Evolutionary conservation across 2,113 vertebrate genomes (phyloP), one percentile per base, ranked within the genome.

Genomic region (Pterophyllum scalare): DNA sequence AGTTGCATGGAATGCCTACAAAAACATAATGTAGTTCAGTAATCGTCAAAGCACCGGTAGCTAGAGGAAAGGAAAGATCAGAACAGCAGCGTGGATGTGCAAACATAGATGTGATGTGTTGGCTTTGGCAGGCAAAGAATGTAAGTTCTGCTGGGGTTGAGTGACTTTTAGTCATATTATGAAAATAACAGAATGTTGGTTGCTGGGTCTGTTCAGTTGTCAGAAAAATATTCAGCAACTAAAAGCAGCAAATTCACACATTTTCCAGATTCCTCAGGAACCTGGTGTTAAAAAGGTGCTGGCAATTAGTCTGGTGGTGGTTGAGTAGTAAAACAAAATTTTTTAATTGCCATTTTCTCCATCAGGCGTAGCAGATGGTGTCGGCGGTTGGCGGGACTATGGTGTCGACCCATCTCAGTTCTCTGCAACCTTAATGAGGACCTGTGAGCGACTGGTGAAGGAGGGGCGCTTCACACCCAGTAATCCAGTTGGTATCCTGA

Each of bases 351-450:
- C 14, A 6, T 58, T 75, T 79, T 49, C 20, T 67, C 40, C 86
- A 75, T 65, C 85, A 99, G 98, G 98, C 15, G 98, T 99, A 54
- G 98, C 98, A 28, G 98, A 99, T 91, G 98, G 98, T 1, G 98
- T 99, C 0, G 98, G 98, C 20, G 98, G 98, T 90, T 99, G 98
- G 98, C 96, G 98, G 76, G 98, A 99, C 95, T 99, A 99, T 14
- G 98, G 98, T 3, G 98, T 99, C 3, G 98, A 99, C 91, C 98
- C 98, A 0, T 99, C 98, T 83, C 98, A 99, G 95, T 99, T 99
- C 95, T 99, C 98, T 80, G 97, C 97, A 93, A 99, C 98, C 86
- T 95, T 99, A 31, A 99, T 99, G 98, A 96, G 95, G 89, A 98
- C 98, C 0, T 99, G 98, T 52, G 98, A 99, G 91, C 97, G 98